These are phyloP conservation scores for Lottia scabra DNA, from an alignment of 2,888 invertebrate species.

Conservation along the genomic window DNA sequence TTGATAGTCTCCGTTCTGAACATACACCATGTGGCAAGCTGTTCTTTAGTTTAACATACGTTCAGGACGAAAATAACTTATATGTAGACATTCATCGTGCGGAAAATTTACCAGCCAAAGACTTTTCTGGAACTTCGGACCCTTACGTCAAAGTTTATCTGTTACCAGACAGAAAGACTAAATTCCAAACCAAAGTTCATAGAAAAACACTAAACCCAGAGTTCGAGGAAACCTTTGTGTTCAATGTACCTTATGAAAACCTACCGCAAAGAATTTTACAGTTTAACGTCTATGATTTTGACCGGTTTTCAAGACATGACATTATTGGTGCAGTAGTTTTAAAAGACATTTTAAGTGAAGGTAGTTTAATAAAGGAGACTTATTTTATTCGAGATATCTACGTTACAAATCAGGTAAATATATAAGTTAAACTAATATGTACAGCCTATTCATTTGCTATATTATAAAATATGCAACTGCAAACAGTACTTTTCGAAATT, in stretches of 20 bases:
- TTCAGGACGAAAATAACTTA: slow-evolving; percentile 83
- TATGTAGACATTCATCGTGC: slow-evolving; percentile 82
- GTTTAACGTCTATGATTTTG: slow-evolving; percentile 90
- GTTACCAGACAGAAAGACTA: slow-evolving; percentile 86
- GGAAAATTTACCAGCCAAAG: slow-evolving; percentile 84
- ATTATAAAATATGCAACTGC: no score
- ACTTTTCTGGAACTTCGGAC: slow-evolving; percentile 86
- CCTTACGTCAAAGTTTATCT: slow-evolving; percentile 89
- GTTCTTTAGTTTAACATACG: slow-evolving; percentile 84
- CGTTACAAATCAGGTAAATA: slow-evolving; percentile 70
- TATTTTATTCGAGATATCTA: slow-evolving; percentile 88
- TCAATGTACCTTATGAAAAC: slow-evolving; percentile 83
- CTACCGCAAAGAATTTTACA: slow-evolving; percentile 82
- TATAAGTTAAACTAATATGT: no score
- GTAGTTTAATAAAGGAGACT: slow-evolving; percentile 83
- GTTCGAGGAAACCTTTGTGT: slow-evolving; percentile 87
- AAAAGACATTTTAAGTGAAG: slow-evolving; percentile 82
- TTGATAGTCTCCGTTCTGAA: slow-evolving; percentile 57
- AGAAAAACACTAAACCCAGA: slow-evolving; percentile 84
- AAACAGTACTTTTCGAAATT: no score
- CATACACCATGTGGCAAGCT: slow-evolving; percentile 78
- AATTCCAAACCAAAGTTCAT: slow-evolving; percentile 85
- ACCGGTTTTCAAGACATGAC: slow-evolving; percentile 88
- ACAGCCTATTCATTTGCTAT: no score
- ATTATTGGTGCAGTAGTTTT: slow-evolving; percentile 87